Base-by-base conservation (phyloP, 2,888 invertebrate genomes). In the Beris chalybata region DNA sequence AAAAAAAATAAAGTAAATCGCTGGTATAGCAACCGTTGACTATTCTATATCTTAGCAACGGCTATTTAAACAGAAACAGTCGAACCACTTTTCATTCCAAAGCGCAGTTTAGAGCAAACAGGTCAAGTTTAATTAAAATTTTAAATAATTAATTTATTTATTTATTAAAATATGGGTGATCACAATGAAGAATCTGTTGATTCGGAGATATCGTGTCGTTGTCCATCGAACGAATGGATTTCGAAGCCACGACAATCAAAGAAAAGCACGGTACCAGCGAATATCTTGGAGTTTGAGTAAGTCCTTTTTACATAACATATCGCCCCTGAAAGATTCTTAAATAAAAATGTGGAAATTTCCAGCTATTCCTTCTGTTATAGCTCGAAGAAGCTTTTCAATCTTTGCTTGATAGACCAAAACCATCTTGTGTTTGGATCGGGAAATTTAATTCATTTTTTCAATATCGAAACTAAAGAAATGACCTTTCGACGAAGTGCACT, bases 351-450 rank as follows among this genome's bases (percentile, higher is more conserved):
- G 13, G 29, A 9, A 31, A 11, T 57, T 69, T 70, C 50, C 71
- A 94, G 93, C 76, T 84, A 91, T 80, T 94, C 94, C 0, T 95
- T 89, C 77, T 93, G 93, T 7, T 96, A 93, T 77, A 89, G 95
- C 76, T 92, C 93, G 76, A 87, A 85, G 71, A 89, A 88, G 73
- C 85, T 88, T 67, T 92, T 89, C 76, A 96, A 96, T 77, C 78
- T 96, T 52, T 88, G 90, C 69, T 85, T 90, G 4, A 85, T 91
- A 52, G 92, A 93, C 76, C 84, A 87, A 4, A 80, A 88, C 11
- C 90, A 89, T 0, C 78, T 95, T 3, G 84, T 91, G 67, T 95
- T 90, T 83, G 86, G 87, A 0, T 89, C 94, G 0, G 95, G 95
- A 58, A 94, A 92, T 79, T 83, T 90, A 57, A 83, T 95, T 43